Conservation (phyloP, 1,140 invertebrate genomes). For the Metopolophium dirhodum region DNA sequence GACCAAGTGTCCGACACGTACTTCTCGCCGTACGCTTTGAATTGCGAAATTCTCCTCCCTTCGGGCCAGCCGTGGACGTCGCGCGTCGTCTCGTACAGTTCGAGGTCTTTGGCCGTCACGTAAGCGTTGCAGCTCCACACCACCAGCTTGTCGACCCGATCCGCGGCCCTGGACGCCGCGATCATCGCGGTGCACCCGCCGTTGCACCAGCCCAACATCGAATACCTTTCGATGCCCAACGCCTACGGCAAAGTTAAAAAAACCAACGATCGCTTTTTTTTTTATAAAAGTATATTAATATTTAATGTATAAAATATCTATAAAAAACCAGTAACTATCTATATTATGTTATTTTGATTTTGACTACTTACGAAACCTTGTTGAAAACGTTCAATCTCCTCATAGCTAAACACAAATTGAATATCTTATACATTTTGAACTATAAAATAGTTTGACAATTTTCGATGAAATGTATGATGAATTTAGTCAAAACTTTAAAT, state of each 20-base stretch:
- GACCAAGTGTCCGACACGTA: slow-evolving; percentile 75
- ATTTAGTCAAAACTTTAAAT: too few relatives aligned
- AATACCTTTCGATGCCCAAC: slow-evolving; percentile 74
- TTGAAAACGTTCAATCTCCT: too few relatives aligned
- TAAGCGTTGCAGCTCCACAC: slow-evolving; percentile 81
- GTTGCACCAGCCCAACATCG: slow-evolving; percentile 87
- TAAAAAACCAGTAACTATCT: too few relatives aligned
- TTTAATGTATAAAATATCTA: too few relatives aligned
- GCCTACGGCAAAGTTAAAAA: slow-evolving; percentile 61
- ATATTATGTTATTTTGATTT: too few relatives aligned
- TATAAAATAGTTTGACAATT: too few relatives aligned
- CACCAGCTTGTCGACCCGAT: slow-evolving; percentile 75
- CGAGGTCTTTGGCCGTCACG: slow-evolving; percentile 72
- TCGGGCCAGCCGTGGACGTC: slow-evolving; percentile 83
- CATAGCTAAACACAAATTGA: too few relatives aligned
- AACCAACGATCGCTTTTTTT: too few relatives aligned
- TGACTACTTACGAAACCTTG: too few relatives aligned
- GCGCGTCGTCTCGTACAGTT: slow-evolving; percentile 70
- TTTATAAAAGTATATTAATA: too few relatives aligned
- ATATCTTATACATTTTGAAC: too few relatives aligned
- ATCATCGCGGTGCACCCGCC: slow-evolving; percentile 82
- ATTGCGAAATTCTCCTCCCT: slow-evolving; percentile 75
- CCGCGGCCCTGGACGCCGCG: slow-evolving; percentile 73
- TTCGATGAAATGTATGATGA: too few relatives aligned
- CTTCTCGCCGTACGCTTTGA: slow-evolving; percentile 77